These are phyloP conservation scores for Siphamia tubifer DNA, from an alignment of 2,113 vertebrate genomes.

Conservation along the genomic window DNA sequence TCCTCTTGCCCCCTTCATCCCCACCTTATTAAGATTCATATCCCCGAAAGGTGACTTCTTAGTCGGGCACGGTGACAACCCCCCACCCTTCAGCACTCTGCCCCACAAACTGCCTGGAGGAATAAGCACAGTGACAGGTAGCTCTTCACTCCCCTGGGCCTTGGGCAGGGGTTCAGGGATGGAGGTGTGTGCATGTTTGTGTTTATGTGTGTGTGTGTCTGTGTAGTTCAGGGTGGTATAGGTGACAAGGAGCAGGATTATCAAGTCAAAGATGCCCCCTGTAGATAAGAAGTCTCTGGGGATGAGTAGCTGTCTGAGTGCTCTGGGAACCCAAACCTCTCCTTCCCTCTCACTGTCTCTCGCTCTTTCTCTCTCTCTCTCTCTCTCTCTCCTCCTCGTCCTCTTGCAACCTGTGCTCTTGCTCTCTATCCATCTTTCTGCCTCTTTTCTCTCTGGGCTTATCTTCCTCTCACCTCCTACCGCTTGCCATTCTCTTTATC, in stretches of 20 bases:
- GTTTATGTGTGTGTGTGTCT: conserved; percentile 1
- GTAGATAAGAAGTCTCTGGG: conserved; percentile 73
- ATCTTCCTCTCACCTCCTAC: conserved; percentile 50
- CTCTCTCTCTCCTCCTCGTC: conserved; percentile 51
- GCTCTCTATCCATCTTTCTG: conserved; percentile 37
- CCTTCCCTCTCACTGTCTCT: conserved; percentile 37
- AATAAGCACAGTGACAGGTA: conserved; percentile 79
- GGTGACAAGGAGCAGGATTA: conserved; percentile 72
- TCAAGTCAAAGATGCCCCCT: conserved; percentile 80
- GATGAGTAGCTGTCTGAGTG: conserved; percentile 60
- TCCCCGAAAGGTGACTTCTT: conserved; percentile 83
- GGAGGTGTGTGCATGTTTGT: background rate
- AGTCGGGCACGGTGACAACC: conserved; percentile 72
- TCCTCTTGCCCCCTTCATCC: conserved; percentile 18
- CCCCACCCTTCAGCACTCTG: conserved; percentile 43
- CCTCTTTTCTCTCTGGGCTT: conserved; percentile 41
- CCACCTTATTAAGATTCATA: conserved; percentile 83
- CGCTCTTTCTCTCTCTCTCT: no score
- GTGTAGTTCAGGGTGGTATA: conserved; percentile 44
- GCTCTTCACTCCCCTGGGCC: conserved; percentile 65
- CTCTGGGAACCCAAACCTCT: conserved; percentile 56
- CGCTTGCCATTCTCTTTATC: conserved; percentile 52
- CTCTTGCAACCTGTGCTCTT: conserved; percentile 39
- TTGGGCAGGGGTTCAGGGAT: conserved; percentile 52
- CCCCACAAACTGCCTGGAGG: conserved; percentile 74